These are phyloP conservation scores for Lanius ludovicianus DNA, from an alignment of 2,113 vertebrate genomes.

Conservation along the genomic window DNA sequence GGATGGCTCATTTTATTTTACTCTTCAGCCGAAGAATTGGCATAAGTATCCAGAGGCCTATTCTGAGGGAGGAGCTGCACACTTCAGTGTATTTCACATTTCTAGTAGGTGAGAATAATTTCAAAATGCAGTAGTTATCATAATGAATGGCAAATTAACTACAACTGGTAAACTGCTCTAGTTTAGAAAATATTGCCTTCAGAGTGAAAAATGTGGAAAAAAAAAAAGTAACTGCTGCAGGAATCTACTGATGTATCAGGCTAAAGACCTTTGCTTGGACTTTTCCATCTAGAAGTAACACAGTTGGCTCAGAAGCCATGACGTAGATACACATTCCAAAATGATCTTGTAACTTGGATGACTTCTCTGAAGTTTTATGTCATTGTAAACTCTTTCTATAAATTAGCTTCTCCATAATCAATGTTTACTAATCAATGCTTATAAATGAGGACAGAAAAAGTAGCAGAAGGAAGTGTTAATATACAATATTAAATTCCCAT, in stretches of 20 bases:
- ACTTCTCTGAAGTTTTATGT: not conserved
- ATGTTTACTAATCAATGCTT: not conserved
- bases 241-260: not conserved
- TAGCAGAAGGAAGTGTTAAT: not conserved
- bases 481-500: not conserved
- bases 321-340: not conserved
- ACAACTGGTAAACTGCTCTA: not conserved
- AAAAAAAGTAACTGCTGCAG: not conserved
- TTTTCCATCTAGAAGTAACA: not conserved
- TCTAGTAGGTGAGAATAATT: not conserved
- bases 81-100: not conserved
- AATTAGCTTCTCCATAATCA: not conserved
- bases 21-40: not conserved
- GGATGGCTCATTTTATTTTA: not conserved
- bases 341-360: not conserved
- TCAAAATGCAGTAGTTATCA: not conserved
- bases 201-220: not conserved
- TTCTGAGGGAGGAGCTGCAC: not conserved
- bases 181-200: not conserved
- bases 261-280: not conserved
- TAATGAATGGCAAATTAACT: not conserved
- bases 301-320: not conserved
- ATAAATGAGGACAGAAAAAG: not conserved
- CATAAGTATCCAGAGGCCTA: not conserved
- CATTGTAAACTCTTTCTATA: not conserved